Evolutionary conservation across 2,888 invertebrate species (phyloP).

Genomic region (Diachrysia chrysitis): DNA sequence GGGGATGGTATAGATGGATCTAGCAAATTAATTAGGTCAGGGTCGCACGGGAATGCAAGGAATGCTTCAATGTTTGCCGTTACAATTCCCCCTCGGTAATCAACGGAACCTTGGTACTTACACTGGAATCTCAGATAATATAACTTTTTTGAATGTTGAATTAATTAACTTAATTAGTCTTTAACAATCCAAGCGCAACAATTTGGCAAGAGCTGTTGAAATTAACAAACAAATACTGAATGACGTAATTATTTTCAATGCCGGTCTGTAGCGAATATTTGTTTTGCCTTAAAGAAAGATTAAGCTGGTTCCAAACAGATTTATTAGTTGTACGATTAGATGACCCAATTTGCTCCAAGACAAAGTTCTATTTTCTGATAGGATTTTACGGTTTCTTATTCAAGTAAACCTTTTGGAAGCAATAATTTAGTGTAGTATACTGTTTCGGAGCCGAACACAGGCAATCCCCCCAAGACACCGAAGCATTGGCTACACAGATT

Average conservation of each 20-base stretch:
- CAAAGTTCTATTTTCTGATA: not conserved
- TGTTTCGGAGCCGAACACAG: not conserved
- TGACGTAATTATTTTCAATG: conserved; percentile 36
- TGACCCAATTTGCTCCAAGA: not conserved
- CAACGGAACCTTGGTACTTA: conserved; percentile 16
- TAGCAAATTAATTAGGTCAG: conserved; percentile 48
- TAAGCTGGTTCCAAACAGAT: not conserved
- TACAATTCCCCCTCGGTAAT: conserved; percentile 21
- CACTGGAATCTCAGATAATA: conserved; percentile 16
- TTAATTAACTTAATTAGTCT: conserved; percentile 41
- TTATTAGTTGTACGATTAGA: not conserved
- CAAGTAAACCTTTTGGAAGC: not conserved
- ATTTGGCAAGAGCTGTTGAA: conserved; percentile 34
- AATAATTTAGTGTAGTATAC: not conserved
- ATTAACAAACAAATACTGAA: conserved; percentile 34
- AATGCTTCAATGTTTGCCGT: conserved; percentile 17
- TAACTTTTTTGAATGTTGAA: conserved; percentile 23
- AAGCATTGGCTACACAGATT: not conserved
- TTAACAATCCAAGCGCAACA: conserved; percentile 36
- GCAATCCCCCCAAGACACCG: not conserved
- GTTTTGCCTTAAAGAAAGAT: conserved; percentile 13
- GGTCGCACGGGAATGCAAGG: conserved; percentile 35
- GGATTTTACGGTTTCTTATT: not conserved
- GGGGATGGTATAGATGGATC: conserved; percentile 19
- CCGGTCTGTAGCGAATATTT: conserved; percentile 11